Percentiles rank a stretch among this genome's conserved stretches.
These are phyloP conservation scores for Odontesthes bonariensis DNA, from an alignment of 2,113 vertebrate genomes.

Conservation along the genomic window DNA sequence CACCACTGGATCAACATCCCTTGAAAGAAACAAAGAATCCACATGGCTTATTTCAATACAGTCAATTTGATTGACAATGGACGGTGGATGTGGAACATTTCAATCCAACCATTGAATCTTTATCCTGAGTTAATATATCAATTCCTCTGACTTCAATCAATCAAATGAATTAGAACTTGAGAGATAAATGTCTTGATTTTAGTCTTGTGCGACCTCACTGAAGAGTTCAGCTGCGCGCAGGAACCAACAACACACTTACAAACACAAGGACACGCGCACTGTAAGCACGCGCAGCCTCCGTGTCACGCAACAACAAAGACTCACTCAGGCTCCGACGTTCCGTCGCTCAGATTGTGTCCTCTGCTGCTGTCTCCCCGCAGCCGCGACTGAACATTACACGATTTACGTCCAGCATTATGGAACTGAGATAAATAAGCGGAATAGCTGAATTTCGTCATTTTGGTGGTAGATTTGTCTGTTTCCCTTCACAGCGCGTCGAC, in stretches of 20 bases:
- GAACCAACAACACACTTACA: neutral
- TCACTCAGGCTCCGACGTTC: constrained; percentile 84
- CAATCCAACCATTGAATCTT: no score
- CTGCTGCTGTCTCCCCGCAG: constrained; percentile 48
- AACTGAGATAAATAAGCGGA: constrained; percentile 93
- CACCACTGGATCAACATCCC: constrained; percentile 69
- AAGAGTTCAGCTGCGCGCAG: neutral
- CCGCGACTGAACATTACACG: constrained; percentile 25
- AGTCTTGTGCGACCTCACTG: neutral
- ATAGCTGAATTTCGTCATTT: constrained; percentile 94
- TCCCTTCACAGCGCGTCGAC: neutral
- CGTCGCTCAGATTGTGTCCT: constrained; percentile 74
- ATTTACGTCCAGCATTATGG: constrained; percentile 80
- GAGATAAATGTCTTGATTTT: neutral
- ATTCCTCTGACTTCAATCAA: no score
- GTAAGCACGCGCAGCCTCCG: neutral
- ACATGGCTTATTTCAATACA: neutral
- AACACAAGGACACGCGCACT: neutral
- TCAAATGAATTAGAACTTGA: no score
- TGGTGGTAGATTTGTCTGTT: constrained; percentile 14
- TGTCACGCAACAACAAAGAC: constrained; percentile 76
- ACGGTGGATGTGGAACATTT: no score
- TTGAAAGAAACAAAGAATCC: constrained; percentile 25
- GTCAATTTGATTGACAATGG: neutral
- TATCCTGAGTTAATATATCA: no score